Evolutionary conservation across 2,797 vertebrate species (phyloP), one percentile per base, ranked within the genome.

Genomic region (Percopsis omiscomaycus): DNA sequence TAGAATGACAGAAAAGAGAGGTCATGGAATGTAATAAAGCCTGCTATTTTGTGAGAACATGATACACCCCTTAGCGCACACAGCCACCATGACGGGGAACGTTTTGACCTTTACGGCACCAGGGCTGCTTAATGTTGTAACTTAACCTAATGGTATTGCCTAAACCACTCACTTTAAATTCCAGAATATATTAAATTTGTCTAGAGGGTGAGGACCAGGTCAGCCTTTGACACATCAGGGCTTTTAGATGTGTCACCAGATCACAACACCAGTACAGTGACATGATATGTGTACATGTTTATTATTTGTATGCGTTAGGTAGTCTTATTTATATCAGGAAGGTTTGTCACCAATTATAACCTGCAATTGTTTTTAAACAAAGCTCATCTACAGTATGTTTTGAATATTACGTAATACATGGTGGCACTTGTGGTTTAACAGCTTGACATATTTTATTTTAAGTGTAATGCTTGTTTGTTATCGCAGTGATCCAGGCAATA

Each of bases 1-100:
- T 79, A 78, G 75, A n/a, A 48, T 48, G 47, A 48, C 47, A 48
- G 47, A 49, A 22, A 55, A 3, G 27, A 46, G 11, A 30, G 14
- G 47, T 22, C 15, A 58, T 57, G 2, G 78, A 2, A 5, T 28
- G 72, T 2, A 64, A 42, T 67, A 45, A 51, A 51, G 27, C 58
- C 5, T 2, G 50, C 10, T 54, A 50, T 29, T 59, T 30, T 55
- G 12, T 55, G 28, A 14, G 12, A 14, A 30, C 16, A 56, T 6
- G 10, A 32, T 16, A 16, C 1, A 11, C 32, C 37, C 32, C 32
- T 42, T 5, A 32, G 10, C 47, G 4, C 14, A 3, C 58, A 32
- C 4, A 13, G 12, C 13, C 22, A 11, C 13, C 10, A 1, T 37
- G 29, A 50, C 28, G 2, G 5, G 32, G 22, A 22, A 22, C 22